These are phyloP conservation scores for Daubentonia madagascariensis DNA, from an alignment of 2,113 vertebrate genomes.

Conservation along the genomic window DNA sequence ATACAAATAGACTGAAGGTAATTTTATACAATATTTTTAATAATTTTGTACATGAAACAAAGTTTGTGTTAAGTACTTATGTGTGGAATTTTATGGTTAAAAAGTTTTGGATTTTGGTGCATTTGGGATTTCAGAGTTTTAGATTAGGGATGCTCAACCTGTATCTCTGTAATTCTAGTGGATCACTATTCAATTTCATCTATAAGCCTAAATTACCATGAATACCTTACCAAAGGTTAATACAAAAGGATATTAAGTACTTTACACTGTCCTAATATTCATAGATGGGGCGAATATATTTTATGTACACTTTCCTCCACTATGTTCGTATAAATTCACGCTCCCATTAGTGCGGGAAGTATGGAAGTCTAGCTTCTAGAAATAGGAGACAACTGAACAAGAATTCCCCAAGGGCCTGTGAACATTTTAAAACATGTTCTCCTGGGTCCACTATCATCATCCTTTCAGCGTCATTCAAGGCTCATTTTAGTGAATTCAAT, in stretches of 20 bases:
- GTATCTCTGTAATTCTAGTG: background rate
- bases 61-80: background rate
- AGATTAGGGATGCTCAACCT: background rate
- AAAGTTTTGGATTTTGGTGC: background rate
- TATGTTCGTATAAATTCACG: background rate
- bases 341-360: background rate
- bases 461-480: background rate
- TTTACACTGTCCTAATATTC: background rate
- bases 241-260: background rate
- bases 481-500: background rate
- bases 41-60: background rate
- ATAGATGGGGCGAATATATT: background rate
- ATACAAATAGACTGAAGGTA: background rate
- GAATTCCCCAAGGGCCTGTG: background rate
- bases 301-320: background rate
- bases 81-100: background rate
- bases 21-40: background rate
- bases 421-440: background rate
- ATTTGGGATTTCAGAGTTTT: background rate
- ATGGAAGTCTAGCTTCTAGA: background rate
- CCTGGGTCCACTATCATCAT: background rate
- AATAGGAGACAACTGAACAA: constrained; percentile 4
- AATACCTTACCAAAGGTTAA: background rate
- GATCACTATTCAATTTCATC: background rate
- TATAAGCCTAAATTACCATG: background rate